phyloP scores from a whole-genome alignment of 2,113 vertebrate species.

The Grallaria varia region DNA sequence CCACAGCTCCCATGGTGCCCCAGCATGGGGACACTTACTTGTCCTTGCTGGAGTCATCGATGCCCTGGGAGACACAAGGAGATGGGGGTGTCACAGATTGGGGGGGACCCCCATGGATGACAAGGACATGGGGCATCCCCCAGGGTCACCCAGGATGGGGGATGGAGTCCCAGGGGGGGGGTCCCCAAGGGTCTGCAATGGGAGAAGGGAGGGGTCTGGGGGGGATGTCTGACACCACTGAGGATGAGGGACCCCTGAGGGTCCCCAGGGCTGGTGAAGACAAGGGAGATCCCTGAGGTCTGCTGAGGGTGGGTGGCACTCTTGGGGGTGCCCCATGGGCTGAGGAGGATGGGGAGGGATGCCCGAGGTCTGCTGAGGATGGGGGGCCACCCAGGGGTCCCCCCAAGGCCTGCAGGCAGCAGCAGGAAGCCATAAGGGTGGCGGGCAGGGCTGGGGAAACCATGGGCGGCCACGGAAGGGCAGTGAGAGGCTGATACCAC shows the following conservation, averaged over 20 bases:
- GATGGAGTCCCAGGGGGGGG: background rate
- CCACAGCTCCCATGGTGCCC: rapidly evolving
- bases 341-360: background rate
- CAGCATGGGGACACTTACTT: slow-evolving; percentile 78
- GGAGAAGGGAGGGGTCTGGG: background rate
- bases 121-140: background rate
- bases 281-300: background rate
- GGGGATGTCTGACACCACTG: background rate
- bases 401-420: rapidly evolving
- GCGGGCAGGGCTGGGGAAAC: background rate
- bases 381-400: background rate
- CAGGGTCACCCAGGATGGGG: background rate
- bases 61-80: slow-evolving; percentile 79
- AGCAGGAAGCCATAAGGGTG: background rate
- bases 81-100: background rate
- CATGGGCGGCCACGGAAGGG: background rate
- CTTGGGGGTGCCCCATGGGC: background rate
- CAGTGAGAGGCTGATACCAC: rapidly evolving
- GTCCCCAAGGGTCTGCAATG: background rate
- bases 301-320: background rate
- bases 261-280: background rate
- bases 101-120: background rate
- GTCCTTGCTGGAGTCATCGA: slow-evolving; percentile 94
- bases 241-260: background rate
- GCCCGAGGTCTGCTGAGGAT: background rate